These are phyloP conservation scores for Cinclus cinclus DNA, from an alignment of 2,113 vertebrate genomes.

Conservation along the genomic window DNA sequence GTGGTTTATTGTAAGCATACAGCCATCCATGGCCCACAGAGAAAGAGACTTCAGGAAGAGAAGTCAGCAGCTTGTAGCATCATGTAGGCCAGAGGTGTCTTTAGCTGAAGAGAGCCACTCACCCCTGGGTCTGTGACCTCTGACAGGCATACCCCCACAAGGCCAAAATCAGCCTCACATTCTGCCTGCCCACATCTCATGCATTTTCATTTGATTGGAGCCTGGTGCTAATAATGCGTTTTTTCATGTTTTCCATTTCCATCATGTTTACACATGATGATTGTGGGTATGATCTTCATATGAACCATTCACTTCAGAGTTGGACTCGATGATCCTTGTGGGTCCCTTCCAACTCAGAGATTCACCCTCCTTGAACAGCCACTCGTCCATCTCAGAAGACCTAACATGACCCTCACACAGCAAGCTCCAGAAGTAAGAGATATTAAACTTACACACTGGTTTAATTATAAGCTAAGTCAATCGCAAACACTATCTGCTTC, in stretches of 20 bases:
- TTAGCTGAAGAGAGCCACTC: neutral
- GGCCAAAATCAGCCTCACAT: neutral
- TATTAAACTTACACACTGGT: neutral
- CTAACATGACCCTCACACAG: neutral
- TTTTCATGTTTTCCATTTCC: too few relatives aligned
- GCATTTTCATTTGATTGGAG: neutral
- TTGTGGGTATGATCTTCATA: too few relatives aligned
- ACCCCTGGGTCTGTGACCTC: neutral
- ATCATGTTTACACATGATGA: too few relatives aligned
- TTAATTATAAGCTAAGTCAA: neutral
- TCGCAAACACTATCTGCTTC: neutral
- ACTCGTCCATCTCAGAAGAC: neutral
- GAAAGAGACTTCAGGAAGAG: neutral
- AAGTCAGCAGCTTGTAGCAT: neutral
- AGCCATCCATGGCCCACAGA: fast-evolving
- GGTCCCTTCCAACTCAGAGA: neutral
- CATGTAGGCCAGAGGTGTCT: fast-evolving
- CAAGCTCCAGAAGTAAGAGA: neutral
- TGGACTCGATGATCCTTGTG: neutral
- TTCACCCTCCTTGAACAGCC: neutral
- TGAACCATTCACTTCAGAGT: neutral
- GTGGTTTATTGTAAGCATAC: neutral
- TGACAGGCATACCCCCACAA: fast-evolving
- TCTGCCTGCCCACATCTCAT: neutral
- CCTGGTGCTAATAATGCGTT: neutral